Evolutionary conservation across 2,797 vertebrate species (phyloP), one percentile per base, ranked within the genome.

Genomic region (Esox masquinongy): DNA sequence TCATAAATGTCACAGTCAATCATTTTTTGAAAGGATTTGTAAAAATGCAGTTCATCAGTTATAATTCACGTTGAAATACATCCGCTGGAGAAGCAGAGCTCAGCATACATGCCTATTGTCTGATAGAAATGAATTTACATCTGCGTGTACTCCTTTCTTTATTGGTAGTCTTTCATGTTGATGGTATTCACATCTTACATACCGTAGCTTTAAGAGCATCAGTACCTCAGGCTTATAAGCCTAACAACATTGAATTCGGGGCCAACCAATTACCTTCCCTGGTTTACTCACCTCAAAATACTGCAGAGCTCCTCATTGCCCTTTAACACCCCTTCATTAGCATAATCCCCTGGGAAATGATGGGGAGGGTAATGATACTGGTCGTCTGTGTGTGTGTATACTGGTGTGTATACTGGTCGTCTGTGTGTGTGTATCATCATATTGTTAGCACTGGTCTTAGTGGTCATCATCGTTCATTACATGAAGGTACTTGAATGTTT

Each of bases 271-370:
- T 90, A 91, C 77, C 74, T 78, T 73, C 76, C 85, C 75, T 75
- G 80, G 75, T 85, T 87, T 89, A 89, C 86, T 88, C 86, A 90
- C 82, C 84, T 91, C 88, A 87, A 86, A 88, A 81, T 88, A 86
- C 29, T 31, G 88, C 82, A 82, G 88, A 87, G 85, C 90, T 88
- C 88, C 79, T 84, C 80, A 79, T 82, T 90, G 88, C 86, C 89
- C 90, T 92, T 92, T 91, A 81, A 85, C 81, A 17, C 88, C 87
- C 69, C 77, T 74, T 91, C 84, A 91, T 92, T 92, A 90, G 79
- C 89, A 91, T 91, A 92, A 89, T 90, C 87, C 85, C 80, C 83
- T 77, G 84, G 85, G 92, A 90, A 89, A 81, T 82, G 31, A 61
- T 83, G 22, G 4, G 17, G 66, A 43, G 76, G 75, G 88, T 92